Evolutionary conservation across 2,113 vertebrate species (phyloP).

Genomic region (Noturus placidus): DNA sequence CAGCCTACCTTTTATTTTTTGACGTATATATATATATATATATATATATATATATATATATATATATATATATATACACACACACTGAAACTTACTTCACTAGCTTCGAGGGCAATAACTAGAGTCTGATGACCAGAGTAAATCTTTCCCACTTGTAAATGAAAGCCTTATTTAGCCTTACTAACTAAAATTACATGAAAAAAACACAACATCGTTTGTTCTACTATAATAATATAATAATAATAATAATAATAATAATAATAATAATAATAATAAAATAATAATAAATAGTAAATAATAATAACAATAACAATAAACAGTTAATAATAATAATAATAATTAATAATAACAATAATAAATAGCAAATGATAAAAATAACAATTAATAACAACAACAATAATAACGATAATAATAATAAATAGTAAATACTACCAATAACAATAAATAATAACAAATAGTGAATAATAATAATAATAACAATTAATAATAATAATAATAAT

Average conservation of each 20-base stretch:
- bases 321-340: too few relatives aligned
- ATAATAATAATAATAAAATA: too few relatives aligned
- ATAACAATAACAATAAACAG: too few relatives aligned
- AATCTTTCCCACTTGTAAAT: background rate
- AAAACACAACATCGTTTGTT: background rate
- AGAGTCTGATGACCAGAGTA: background rate
- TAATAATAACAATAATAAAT: too few relatives aligned
- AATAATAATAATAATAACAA: background rate
- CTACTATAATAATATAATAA: slow-evolving; percentile 24
- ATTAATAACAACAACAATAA: too few relatives aligned
- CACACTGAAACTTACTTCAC: background rate
- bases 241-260: slow-evolving; percentile 28
- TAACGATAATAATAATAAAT: too few relatives aligned
- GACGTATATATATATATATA: too few relatives aligned
- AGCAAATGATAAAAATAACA: too few relatives aligned
- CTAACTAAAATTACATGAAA: background rate
- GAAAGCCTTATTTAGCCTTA: background rate
- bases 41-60: too few relatives aligned
- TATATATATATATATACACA: too few relatives aligned
- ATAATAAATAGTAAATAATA: too few relatives aligned
- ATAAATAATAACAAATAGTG: slow-evolving; percentile 46
- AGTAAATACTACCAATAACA: background rate
- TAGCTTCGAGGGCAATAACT: background rate
- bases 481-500: slow-evolving; percentile 44
- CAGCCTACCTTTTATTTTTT: background rate